Evolutionary conservation across 2,113 vertebrate species (phyloP), one percentile per base, ranked within the genome.

Genomic region (Neolamprologus hecqui): DNA sequence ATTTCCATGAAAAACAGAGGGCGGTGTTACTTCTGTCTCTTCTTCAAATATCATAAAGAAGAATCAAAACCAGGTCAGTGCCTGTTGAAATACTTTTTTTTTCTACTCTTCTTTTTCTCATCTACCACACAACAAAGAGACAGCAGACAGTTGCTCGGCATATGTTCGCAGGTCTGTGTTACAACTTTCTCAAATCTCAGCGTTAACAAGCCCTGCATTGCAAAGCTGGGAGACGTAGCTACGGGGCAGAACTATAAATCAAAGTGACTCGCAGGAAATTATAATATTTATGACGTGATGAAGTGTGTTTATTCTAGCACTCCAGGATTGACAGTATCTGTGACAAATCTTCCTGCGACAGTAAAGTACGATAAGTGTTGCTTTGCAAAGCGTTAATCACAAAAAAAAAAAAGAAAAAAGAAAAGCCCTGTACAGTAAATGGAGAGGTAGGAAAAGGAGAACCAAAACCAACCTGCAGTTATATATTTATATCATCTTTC

Each of bases 191-290:
- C 53, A 57, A 33, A 28, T 77, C 42, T 63, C 63, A 57, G 35
- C 51, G 42, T 82, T 84, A 89, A 92, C 63, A 10, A 89, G 82
- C 55, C 12, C 10, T 28, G 60, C 54, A 21, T 83, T 26, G 26
- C 73, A 85, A 83, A 70, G 54, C 84, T 63, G 49, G 9, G 31
- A 84, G 83, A 88, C 21, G 35, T 55, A 79, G 87, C 87, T 60
- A 81, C 31, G 0, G 81, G 89, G 82, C 53, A 84, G 83, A 83
- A 31, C 80, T 37, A 80, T 88, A 89, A 91, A 90, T 92, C 86
- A 86, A 49, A 79, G 49, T 26, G 79, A 85, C 51, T 91, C 81
- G 51, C 37, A 42, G 28, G 84, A 83, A 92, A 89, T 90, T 81
- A 86, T 57, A 42, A 79, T 80, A 73, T 88, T 83, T 82, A 79